Base-by-base conservation (phyloP, 2,797 vertebrate species). In the Poeciliopsis presidionis region DNA sequence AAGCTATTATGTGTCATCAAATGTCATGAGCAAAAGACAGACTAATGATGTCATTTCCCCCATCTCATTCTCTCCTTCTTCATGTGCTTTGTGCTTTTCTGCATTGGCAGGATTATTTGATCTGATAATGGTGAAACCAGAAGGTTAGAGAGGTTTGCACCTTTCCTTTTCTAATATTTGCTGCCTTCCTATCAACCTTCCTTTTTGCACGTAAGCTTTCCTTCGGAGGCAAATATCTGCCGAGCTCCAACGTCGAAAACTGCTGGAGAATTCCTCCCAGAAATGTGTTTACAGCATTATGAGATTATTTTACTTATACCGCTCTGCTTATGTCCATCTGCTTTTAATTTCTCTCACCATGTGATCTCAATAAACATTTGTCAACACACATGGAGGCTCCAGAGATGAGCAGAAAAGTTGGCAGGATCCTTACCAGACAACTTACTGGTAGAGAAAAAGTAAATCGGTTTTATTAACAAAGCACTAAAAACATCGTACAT, bases 351-450 rank as follows among this genome's bases (percentile, higher is more conserved):
- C 7, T 55, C 22, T 79, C 67, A 51, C 72, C 6, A 74, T 43
- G 53, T 76, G 67, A 84, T 74, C 70, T 79, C 16, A 86, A 55
- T 81, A 61, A 88, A 80, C 28, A 73, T 41, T 57, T 18, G 53
- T 70, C 57, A 73, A 59, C 55, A 75, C 49, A 47, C 63, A 49
- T 4, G 43, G 18, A 30, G n/a, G 36, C 45, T 59, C 8, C 9
- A 33, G 30, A 2, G 33, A 76, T 67, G 39, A 82, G 53, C 5
- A 53, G 51, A 74, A 36, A 46, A 46, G 8, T 33, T 36, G 28
- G 43, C 4, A 9, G 33, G 72, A 13, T 55, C 2, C 16, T n/a
- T 5, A 73, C 63, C 45, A 76, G n/a, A 43, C 13, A 18, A 9
- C 51, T 80, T 43, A 72, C 39, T 39, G 8, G 47, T 18, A 7